A percentile compares a stretch with the other conserved stretches of the same genome.
phyloP scores from a whole-genome alignment of 2,888 invertebrate genomes.

The Drosophila cognata region DNA sequence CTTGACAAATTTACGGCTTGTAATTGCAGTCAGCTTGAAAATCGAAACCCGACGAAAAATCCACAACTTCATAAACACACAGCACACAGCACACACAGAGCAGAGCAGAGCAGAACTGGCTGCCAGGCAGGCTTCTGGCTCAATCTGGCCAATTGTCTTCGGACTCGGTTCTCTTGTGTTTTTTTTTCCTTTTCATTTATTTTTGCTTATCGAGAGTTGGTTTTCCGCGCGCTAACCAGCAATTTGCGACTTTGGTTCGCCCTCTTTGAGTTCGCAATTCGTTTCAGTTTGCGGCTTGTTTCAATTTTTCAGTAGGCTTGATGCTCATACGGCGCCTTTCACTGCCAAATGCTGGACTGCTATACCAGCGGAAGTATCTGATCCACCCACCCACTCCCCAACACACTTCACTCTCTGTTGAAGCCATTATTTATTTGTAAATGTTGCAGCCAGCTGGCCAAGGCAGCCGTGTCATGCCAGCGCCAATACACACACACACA shows the following conservation, averaged over 20 bases:
- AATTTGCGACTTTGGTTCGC: slow-evolving; percentile 77
- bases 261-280: slow-evolving; percentile 26
- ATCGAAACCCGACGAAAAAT: slow-evolving; percentile 72
- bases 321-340: slow-evolving; percentile 75
- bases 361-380: slow-evolving; percentile 59
- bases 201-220: slow-evolving; percentile 47
- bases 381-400: slow-evolving; percentile 6
- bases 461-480: slow-evolving; percentile 42
- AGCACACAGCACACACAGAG: slow-evolving; percentile 26
- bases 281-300: slow-evolving; percentile 23
- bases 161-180: slow-evolving; percentile 6
- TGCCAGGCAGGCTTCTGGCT: not conserved
- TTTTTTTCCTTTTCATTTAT: not conserved
- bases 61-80: slow-evolving; percentile 76
- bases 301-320: slow-evolving; percentile 51
- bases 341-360: slow-evolving; percentile 55
- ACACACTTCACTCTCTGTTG: slow-evolving; percentile 12
- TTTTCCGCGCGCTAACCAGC: slow-evolving; percentile 69
- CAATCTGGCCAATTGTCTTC: slow-evolving; percentile 48
- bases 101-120: not conserved
- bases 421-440: slow-evolving; percentile 72
- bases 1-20: slow-evolving; percentile 83
- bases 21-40: slow-evolving; percentile 78
- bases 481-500: slow-evolving; percentile 16
- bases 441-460: slow-evolving; percentile 54